phyloP scores from a whole-genome alignment of 1,140 invertebrate species.

The Hyles vespertilio region DNA sequence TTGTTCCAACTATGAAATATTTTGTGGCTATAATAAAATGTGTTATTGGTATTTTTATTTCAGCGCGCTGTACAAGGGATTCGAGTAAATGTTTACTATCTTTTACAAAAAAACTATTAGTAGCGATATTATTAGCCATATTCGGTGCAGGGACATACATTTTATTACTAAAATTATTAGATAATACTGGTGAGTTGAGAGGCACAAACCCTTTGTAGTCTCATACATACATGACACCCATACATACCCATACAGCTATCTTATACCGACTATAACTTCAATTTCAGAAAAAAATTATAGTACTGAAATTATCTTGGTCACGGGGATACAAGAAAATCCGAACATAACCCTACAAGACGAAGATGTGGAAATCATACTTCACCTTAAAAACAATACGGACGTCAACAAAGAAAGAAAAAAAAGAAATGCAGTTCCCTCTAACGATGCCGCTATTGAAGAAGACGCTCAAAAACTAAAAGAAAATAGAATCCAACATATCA shows the following conservation, averaged over 20 bases:
- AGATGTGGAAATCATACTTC: conserved; percentile 33
- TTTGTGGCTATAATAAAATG: too few species aligned
- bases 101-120: conserved; percentile 23
- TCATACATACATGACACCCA: too few species aligned
- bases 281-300: conserved; percentile 17
- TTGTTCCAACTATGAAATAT: too few species aligned
- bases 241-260: too few species aligned
- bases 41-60: conserved; percentile 12
- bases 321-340: conserved; percentile 30
- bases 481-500: conserved; percentile 37
- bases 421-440: conserved; percentile 15
- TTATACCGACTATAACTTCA: conserved; percentile 4
- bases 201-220: too few species aligned
- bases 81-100: conserved; percentile 21
- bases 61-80: conserved; percentile 20
- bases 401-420: conserved; percentile 25
- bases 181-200: conserved; percentile 30
- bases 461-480: conserved; percentile 19
- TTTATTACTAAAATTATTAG: conserved; percentile 29
- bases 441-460: conserved; percentile 11
- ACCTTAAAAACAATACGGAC: conserved; percentile 38
- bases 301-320: conserved; percentile 41
- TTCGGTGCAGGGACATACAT: conserved; percentile 30
- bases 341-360: conserved; percentile 34
- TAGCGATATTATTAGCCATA: conserved; percentile 25